Base-by-base conservation (phyloP, 1,140 invertebrate species). In the Cyrtorhinus lividipennis region DNA sequence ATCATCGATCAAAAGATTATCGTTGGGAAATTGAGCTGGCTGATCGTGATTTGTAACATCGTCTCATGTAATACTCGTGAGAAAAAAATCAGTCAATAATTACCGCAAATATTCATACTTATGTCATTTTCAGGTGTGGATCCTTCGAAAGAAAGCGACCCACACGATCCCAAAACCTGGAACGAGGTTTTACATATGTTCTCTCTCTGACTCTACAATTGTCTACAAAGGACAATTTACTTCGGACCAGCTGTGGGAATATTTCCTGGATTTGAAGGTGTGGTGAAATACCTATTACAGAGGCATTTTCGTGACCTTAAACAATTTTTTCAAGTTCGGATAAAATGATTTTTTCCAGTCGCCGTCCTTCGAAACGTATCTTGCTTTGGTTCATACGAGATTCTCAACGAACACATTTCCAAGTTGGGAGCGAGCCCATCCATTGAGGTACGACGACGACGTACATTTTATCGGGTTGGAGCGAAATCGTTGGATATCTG, bases 351-450 rank as follows among this genome's bases (percentile, higher is more conserved):
- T 66, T 62, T 66, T 69, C 8, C 72, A 80, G 71, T 78, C 81
- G 75, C 85, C 90, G 1, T 81, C 86, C 45, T 99, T 90, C 74
- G 86, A 93, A 68, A 95, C 94, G 0, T 96, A 98, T 72, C 71
- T 99, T 69, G 92, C 95, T 23, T 74, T 99, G 70, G 93, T 99
- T 1, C 96, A 99, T 73, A 97, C 95, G 18, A 79, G 88, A 65
- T 99, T 99, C 78, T 98, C 94, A 1, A 99, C 96, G 56, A 99
- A 99, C 75, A 99, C 96, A 20, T 98, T 98, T 71, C 96, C 96
- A 3, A 95, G 89, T 71, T 99, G 96, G 96, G 95, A 98, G 75
- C 82, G 95, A 70, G 95, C 96, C 13, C 96, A 99, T 78, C 96
- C 96, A n/a, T 79, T 98, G 70, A 85, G 95, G 89, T 93, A 77